Percentiles rank a stretch among this genome's conserved stretches.
Evolutionary conservation across 1,140 invertebrate genomes (phyloP).

Genomic region (Pararge aegeria): DNA sequence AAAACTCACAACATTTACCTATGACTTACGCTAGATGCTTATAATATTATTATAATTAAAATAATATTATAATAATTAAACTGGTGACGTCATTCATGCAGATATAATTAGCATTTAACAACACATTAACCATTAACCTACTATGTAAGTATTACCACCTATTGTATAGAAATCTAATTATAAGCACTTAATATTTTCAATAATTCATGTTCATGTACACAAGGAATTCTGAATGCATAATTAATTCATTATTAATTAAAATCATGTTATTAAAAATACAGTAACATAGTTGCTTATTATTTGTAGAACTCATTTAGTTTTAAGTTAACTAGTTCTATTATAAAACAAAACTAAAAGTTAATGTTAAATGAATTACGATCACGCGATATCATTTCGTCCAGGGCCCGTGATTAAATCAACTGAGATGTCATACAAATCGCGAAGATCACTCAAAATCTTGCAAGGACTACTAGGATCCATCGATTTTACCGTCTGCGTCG

Average conservation of each 20-base stretch:
- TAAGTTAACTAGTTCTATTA: not conserved
- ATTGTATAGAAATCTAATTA: slow-evolving; percentile 14
- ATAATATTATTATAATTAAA: not conserved
- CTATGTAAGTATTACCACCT: not conserved
- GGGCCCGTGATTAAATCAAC: too few species aligned
- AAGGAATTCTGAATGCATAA: slow-evolving; percentile 18
- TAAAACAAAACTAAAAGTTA: not conserved
- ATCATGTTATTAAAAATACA: slow-evolving; percentile 21
- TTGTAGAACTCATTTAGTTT: not conserved
- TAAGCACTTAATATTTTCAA: slow-evolving; percentile 19
- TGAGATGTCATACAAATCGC: slow-evolving; percentile 36
- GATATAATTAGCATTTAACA: not conserved
- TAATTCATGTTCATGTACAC: slow-evolving; percentile 27
- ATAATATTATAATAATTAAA: too few species aligned
- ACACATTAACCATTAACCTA: not conserved
- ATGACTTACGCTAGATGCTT: not conserved
- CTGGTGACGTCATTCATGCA: not conserved
- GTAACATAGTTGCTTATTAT: slow-evolving; percentile 20
- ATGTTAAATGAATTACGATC: not conserved
- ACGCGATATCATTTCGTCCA: too few species aligned
- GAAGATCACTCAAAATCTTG: slow-evolving; percentile 49
- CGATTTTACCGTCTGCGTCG: slow-evolving; percentile 67
- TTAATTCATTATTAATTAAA: slow-evolving; percentile 24
- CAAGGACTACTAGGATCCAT: slow-evolving; percentile 50
- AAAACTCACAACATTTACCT: slow-evolving; percentile 4